Conservation (phyloP, 2,113 vertebrate genomes). For the Bufo gargarizans region DNA sequence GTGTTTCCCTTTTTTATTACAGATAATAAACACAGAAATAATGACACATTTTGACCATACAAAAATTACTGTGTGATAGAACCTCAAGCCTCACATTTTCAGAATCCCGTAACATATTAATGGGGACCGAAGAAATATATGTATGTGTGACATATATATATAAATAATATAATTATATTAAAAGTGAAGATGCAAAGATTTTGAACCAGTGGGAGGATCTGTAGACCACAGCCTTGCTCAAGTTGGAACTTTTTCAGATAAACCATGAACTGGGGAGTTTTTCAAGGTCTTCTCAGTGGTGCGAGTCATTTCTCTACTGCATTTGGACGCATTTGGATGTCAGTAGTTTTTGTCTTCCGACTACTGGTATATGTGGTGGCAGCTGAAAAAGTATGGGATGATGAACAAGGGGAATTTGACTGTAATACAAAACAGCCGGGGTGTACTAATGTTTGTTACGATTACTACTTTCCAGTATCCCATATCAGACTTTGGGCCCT, state of each 20-base stretch:
- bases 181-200: not conserved
- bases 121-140: not conserved
- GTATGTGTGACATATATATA: not conserved
- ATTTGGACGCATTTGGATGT: slow-evolving; percentile 83
- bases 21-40: not conserved
- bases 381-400: slow-evolving; percentile 81
- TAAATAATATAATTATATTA: not conserved
- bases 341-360: slow-evolving; percentile 85
- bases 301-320: slow-evolving; percentile 86
- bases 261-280: slow-evolving; percentile 85
- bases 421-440: slow-evolving; percentile 86
- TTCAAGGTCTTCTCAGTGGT: slow-evolving; percentile 82
- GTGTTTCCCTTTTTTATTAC: not conserved
- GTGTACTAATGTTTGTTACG: slow-evolving; percentile 84
- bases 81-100: not conserved
- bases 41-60: not conserved
- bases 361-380: slow-evolving; percentile 87
- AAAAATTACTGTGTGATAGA: not conserved
- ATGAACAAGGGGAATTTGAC: slow-evolving; percentile 85
- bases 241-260: not conserved
- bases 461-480: slow-evolving; percentile 71
- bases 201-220: not conserved
- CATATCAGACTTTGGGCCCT: slow-evolving; percentile 70
- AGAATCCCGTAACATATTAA: not conserved
- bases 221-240: not conserved